phyloP scores from a whole-genome alignment of 2,888 invertebrate genomes.

The Cheilosia grossa region DNA sequence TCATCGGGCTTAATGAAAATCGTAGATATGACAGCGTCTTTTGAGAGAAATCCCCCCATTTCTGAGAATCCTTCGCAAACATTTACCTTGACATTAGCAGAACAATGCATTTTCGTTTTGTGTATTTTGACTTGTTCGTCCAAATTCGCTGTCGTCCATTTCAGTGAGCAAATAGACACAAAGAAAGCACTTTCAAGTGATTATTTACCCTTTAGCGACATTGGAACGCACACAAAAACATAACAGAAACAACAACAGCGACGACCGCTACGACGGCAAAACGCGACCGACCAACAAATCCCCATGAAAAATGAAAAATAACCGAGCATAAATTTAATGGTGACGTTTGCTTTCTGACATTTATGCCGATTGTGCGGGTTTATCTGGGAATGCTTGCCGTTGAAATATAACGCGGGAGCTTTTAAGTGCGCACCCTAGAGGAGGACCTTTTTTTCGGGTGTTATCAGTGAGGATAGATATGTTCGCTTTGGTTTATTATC shows the following conservation, averaged over 20 bases:
- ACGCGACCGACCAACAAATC: constrained; percentile 4
- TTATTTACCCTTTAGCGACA: constrained; percentile 31
- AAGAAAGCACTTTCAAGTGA: constrained; percentile 15
- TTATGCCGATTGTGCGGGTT: constrained; percentile 25
- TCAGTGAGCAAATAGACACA: constrained; percentile 7
- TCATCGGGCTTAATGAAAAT: not conserved
- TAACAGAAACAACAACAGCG: not conserved
- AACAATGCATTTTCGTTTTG: constrained; percentile 21
- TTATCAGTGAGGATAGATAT: not conserved
- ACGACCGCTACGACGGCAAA: not conserved
- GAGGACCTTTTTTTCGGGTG: not conserved
- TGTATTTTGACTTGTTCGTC: constrained; percentile 11
- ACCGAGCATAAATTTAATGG: constrained; percentile 36
- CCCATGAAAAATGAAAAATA: constrained; percentile 7
- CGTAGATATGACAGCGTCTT: constrained; percentile 2
- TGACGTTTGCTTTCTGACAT: constrained; percentile 35
- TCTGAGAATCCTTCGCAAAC: not conserved
- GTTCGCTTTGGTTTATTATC: not conserved
- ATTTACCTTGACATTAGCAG: constrained; percentile 30
- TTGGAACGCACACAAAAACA: constrained; percentile 3
- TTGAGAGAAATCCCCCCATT: not conserved
- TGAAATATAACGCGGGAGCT: constrained; percentile 2
- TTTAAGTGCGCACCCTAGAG: not conserved
- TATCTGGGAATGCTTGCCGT: constrained; percentile 22
- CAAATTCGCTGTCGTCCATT: constrained; percentile 5